Evolutionary conservation across 2,113 vertebrate species (phyloP).

Genomic region (Symphodus melops): DNA sequence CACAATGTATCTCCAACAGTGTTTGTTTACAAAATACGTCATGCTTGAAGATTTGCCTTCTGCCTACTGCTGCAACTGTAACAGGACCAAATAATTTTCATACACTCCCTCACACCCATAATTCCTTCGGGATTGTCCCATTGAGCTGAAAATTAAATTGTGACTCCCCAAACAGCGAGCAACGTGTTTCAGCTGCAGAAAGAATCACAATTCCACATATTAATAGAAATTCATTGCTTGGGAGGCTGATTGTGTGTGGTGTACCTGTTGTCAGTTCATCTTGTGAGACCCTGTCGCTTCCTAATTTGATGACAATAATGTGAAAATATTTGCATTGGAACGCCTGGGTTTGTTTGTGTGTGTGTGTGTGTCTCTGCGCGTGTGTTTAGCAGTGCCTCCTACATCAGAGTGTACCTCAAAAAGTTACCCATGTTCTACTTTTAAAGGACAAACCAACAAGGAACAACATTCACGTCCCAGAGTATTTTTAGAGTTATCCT

Average conservation of each 20-base stretch:
- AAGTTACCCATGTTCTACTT: constrained; percentile 56
- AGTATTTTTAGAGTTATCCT: constrained; percentile 41
- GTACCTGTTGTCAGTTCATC: constrained; percentile 32
- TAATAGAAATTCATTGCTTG: constrained; percentile 15
- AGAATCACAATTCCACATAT: constrained; percentile 33
- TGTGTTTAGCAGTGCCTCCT: constrained; percentile 26
- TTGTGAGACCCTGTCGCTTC: constrained; percentile 39
- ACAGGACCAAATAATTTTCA: constrained; percentile 38
- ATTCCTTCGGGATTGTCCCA: constrained; percentile 63
- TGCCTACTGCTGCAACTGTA: constrained; percentile 27
- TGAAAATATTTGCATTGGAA: constrained; percentile 40
- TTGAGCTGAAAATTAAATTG: constrained; percentile 81
- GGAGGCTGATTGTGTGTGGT: constrained; percentile 20
- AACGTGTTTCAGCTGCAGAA: constrained; percentile 35
- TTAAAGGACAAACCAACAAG: constrained; percentile 63
- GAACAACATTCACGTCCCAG: constrained; percentile 36
- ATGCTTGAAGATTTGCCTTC: neutral
- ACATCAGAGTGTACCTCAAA: constrained; percentile 50
- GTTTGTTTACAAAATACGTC: neutral
- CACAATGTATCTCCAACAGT: neutral
- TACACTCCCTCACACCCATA: constrained; percentile 30
- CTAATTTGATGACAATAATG: constrained; percentile 58
- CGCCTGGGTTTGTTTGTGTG: constrained; percentile 13
- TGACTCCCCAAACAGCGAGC: constrained; percentile 69
- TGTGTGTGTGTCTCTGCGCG: neutral